phyloP scores from a whole-genome alignment of 2,113 vertebrate species.

The Numida meleagris region DNA sequence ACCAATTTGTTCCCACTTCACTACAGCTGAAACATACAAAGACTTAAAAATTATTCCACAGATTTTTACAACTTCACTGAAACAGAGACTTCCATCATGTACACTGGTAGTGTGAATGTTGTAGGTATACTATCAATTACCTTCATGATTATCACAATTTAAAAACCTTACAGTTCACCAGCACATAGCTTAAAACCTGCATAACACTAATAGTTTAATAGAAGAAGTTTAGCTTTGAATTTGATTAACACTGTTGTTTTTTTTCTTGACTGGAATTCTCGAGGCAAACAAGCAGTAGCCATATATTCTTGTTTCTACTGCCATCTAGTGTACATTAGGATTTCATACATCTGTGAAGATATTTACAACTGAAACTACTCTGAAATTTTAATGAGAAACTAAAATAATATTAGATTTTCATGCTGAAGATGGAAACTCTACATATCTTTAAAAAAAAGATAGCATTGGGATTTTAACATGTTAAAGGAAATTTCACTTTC shows the following conservation, averaged over 20 bases:
- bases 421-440: neutral
- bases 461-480: neutral
- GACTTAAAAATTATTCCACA: neutral
- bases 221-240: neutral
- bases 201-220: too few species aligned
- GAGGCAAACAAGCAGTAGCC: neutral
- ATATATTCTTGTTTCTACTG: conserved; percentile 66
- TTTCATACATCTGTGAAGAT: neutral
- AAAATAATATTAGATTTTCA: neutral
- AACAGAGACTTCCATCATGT: neutral
- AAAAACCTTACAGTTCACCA: neutral
- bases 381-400: neutral
- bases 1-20: neutral
- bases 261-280: neutral
- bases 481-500: neutral
- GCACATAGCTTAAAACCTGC: neutral
- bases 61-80: neutral
- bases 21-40: neutral
- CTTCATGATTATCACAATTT: neutral
- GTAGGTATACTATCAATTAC: too few species aligned
- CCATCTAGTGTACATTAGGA: conserved; percentile 69
- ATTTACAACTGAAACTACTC: neutral
- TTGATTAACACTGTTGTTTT: neutral
- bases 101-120: too few species aligned
- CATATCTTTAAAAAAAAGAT: neutral